These are phyloP conservation scores for Halocynthia aurantium DNA, from an alignment of 23 tunicate species.

Conservation along the genomic window DNA sequence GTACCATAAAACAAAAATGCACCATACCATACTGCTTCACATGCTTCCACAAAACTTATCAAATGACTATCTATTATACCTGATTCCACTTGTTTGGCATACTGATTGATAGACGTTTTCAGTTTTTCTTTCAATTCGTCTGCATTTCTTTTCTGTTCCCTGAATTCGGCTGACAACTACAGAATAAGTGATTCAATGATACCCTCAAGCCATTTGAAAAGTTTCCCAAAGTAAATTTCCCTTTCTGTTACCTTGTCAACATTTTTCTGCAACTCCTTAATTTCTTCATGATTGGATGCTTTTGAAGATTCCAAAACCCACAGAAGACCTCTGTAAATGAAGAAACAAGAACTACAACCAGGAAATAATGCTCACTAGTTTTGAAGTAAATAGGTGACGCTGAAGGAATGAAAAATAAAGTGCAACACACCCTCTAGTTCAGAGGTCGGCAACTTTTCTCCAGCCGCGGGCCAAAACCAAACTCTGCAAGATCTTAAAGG, in stretches of 20 bases:
- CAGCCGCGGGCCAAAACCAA: too few relatives aligned
- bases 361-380: neutral
- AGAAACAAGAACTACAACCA: neutral
- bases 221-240: neutral
- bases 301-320: conserved; percentile 61
- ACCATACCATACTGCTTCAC: too few relatives aligned
- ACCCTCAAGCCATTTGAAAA: neutral
- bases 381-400: too few relatives aligned
- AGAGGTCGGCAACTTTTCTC: too few relatives aligned
- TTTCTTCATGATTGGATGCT: conserved; percentile 49
- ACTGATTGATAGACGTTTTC: conserved; percentile 32
- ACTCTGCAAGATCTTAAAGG: too few relatives aligned
- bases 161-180: conserved; percentile 54
- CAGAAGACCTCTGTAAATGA: conserved; percentile 46
- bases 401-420: too few relatives aligned
- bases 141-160: conserved; percentile 39
- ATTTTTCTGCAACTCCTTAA: conserved; percentile 28
- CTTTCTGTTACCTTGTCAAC: conserved; percentile 37
- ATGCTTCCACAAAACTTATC: too few relatives aligned
- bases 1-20: too few relatives aligned
- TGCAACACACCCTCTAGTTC: too few relatives aligned
- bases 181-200: neutral
- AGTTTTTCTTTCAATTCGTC: conserved; percentile 38
- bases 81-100: conserved; percentile 48
- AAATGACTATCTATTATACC: conserved; percentile 1